These are phyloP conservation scores for Ctenomys sociabilis DNA, from an alignment of 2,113 vertebrate genomes.

Conservation along the genomic window DNA sequence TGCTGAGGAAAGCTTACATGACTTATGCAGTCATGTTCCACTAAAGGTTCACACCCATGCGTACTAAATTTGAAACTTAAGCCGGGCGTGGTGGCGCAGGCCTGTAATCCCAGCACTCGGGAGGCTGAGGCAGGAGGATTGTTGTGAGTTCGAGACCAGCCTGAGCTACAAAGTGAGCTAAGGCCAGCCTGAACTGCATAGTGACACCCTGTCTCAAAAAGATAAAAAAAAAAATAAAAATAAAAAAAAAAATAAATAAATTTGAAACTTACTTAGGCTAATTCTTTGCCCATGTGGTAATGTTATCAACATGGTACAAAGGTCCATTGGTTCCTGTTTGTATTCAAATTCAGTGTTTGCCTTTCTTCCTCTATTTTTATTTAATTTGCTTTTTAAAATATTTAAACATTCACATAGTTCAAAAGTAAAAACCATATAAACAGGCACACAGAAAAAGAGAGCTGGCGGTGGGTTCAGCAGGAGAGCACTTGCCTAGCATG, in stretches of 20 bases:
- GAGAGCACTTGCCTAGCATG: background rate
- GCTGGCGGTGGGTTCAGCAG: background rate
- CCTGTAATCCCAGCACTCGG: too few relatives aligned
- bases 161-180: too few relatives aligned
- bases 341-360: slow-evolving; percentile 19
- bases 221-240: too few relatives aligned
- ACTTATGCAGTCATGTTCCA: background rate
- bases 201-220: too few relatives aligned
- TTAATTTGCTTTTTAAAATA: background rate
- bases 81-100: too few relatives aligned
- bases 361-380: slow-evolving; percentile 19
- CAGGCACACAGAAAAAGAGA: background rate
- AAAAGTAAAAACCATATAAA: background rate
- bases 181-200: too few relatives aligned
- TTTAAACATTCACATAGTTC: background rate
- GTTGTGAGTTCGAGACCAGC: too few relatives aligned
- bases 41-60: background rate
- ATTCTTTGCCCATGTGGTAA: background rate
- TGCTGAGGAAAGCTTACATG: slow-evolving; percentile 40
- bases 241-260: too few relatives aligned
- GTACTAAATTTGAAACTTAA: background rate
- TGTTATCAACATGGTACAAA: background rate
- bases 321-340: slow-evolving; percentile 37
- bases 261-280: background rate
- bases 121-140: too few relatives aligned